Conservation (phyloP, 1,140 invertebrate species). For the Medauroidea extradentata region DNA sequence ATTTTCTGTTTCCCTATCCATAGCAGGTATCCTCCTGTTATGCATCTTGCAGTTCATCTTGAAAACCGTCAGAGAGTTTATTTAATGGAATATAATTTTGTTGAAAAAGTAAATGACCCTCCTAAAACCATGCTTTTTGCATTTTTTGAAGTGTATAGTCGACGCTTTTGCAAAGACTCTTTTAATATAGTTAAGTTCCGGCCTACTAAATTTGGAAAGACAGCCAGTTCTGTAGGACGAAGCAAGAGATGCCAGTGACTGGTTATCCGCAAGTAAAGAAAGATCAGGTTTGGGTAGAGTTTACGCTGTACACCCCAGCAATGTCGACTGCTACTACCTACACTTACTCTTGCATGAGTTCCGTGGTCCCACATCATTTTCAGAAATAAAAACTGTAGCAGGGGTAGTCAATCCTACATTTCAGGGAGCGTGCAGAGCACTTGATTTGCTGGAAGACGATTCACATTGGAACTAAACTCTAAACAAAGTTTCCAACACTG, state of each 20-base stretch:
- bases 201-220: too few relatives aligned
- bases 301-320: conserved; percentile 38
- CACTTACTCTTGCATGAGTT: conserved; percentile 36
- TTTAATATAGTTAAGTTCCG: too few relatives aligned
- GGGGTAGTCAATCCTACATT: conserved; percentile 11
- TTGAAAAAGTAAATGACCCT: too few relatives aligned
- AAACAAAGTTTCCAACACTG: background rate
- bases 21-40: conserved; percentile 35
- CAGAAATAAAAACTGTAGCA: conserved; percentile 19
- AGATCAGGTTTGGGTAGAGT: conserved; percentile 19
- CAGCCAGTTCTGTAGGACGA: too few relatives aligned
- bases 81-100: conserved; percentile 24
- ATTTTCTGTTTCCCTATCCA: conserved; percentile 39
- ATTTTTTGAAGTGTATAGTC: too few relatives aligned
- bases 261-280: too few relatives aligned
- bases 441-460: conserved; percentile 40
- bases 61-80: conserved; percentile 30
- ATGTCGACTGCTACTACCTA: conserved; percentile 45
- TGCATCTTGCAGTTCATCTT: conserved; percentile 37
- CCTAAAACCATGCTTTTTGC: too few relatives aligned
- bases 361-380: conserved; percentile 18
- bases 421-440: conserved; percentile 29
- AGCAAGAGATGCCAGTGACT: too few relatives aligned
- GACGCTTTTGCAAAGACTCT: too few relatives aligned
- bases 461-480: conserved; percentile 31